phyloP scores from a whole-genome alignment of 2,888 invertebrate species.

The Drosophila subquinaria region DNA sequence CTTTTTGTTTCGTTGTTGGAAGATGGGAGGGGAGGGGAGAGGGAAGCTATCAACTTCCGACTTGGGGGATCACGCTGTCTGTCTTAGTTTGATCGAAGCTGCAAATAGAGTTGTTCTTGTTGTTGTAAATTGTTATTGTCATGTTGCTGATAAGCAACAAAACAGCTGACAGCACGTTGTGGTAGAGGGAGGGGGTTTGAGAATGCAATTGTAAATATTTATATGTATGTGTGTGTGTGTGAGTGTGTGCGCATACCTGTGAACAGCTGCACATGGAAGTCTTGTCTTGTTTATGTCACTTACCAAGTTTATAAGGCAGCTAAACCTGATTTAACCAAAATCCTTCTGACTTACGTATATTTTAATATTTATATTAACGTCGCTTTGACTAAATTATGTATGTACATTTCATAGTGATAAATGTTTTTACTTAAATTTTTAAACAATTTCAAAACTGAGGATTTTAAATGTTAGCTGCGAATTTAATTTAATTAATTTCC shows the following conservation, averaged over 20 bases:
- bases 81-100: slow-evolving; percentile 42
- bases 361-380: no score
- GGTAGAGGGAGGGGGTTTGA: background rate
- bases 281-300: slow-evolving; percentile 6
- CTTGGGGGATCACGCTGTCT: slow-evolving; percentile 43
- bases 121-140: slow-evolving; percentile 29
- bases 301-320: background rate
- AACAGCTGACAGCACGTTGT: slow-evolving; percentile 49
- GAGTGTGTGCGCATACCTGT: slow-evolving; percentile 57
- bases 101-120: slow-evolving; percentile 3
- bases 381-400: no score
- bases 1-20: background rate
- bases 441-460: no score
- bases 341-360: background rate
- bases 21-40: background rate
- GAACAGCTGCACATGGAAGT: slow-evolving; percentile 66
- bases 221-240: slow-evolving; percentile 13
- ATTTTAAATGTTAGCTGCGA: no score
- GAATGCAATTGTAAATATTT: slow-evolving; percentile 2
- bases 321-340: background rate
- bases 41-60: slow-evolving; percentile 39
- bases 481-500: no score
- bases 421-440: no score
- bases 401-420: no score
- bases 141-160: slow-evolving; percentile 40